A percentile compares a stretch with the other conserved stretches of the same genome.
Evolutionary conservation across 2,888 invertebrate genomes (phyloP).

Genomic region (Pomacea canaliculata): DNA sequence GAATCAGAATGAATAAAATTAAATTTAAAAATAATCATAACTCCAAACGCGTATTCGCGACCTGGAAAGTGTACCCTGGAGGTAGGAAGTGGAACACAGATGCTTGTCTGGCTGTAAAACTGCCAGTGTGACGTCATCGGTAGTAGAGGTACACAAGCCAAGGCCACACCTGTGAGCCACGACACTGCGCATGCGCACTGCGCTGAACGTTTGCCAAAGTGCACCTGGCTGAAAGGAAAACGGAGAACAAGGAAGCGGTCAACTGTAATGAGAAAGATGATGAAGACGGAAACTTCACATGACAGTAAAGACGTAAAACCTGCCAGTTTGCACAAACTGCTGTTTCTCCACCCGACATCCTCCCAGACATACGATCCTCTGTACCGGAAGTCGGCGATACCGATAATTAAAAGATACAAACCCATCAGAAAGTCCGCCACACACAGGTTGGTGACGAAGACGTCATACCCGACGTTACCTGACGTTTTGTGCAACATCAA

Average conservation of each 20-base stretch:
- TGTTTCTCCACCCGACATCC: neutral
- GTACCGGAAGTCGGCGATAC: too few species aligned
- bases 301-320: neutral
- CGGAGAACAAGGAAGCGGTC: conserved; percentile 3
- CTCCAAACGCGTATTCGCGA: neutral
- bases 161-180: too few species aligned
- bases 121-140: neutral
- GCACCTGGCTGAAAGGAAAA: neutral
- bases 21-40: neutral
- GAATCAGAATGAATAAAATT: neutral
- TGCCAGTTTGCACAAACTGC: neutral
- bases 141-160: too few species aligned
- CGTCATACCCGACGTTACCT: too few species aligned
- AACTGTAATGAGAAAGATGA: neutral
- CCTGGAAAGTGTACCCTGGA: neutral
- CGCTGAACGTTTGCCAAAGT: neutral
- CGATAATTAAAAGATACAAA: too few species aligned
- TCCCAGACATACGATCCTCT: too few species aligned
- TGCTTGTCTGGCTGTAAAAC: neutral
- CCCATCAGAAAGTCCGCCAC: too few species aligned
- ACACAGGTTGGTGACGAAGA: too few species aligned
- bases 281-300: neutral
- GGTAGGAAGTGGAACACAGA: neutral
- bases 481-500: too few species aligned
- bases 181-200: neutral